Evolutionary conservation across 2,797 vertebrate genomes (phyloP), one percentile per base, ranked within the genome.

Genomic region (Oryzias sinensis): DNA sequence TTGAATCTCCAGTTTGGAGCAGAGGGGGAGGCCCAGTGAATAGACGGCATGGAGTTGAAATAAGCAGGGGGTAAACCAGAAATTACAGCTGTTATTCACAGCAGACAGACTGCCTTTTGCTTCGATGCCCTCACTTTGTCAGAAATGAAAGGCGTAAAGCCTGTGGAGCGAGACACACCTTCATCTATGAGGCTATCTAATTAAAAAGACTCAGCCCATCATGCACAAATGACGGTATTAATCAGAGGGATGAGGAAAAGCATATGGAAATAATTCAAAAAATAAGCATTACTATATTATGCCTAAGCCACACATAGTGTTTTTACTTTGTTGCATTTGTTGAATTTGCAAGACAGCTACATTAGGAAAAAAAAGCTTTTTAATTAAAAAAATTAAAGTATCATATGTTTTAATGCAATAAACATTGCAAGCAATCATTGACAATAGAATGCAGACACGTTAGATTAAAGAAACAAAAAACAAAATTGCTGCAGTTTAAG

Each of bases 161-260:
- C 58, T 70, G 65, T 63, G n/a, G 4, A 55, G 65, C 68, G 55
- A 46, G 62, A 58, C 72, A 79, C 61, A 68, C 49, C 61, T 86
- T 79, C 72, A 70, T 48, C 75, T 45, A 68, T 59, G 55, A 87
- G 91, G 90, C 89, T 62, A 62, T 82, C 91, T 92, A 93, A 93
- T 92, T 92, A 93, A 91, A 63, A 14, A 58, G 70, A 73, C 62
- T 59, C 62, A 56, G 64, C 61, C 61, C 56, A 59, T 49, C 47
- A 60, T 62, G 62, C 57, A 77, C 75, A 77, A 76, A 49, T 49
- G 64, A 8, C 43, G 53, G 53, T 60, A 49, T 60, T 14, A 68
- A 11, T 37, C 33, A 37, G 33, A 37, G 9, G 33, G 33, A 37
- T 37, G 11, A 37, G 33, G 9, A 11, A 11, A 37, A 11, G 33